Base-by-base conservation (phyloP, 2,113 vertebrate species). In the Galemys pyrenaicus region DNA sequence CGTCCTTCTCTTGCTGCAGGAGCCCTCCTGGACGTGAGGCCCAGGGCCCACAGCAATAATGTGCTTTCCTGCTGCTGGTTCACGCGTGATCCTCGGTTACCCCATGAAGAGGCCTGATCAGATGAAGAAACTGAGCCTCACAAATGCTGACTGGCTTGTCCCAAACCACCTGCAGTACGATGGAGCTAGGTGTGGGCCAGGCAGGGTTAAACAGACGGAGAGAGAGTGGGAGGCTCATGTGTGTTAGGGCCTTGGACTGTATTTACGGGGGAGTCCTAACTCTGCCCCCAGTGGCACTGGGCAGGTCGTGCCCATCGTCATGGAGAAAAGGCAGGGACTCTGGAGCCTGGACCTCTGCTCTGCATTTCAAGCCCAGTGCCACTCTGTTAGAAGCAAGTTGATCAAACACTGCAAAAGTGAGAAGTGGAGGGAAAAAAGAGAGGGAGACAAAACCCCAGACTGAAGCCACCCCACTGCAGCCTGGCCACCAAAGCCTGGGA, bases 401-500 rank as follows among this genome's bases (percentile, higher is more conserved):
- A 67, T 93, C 94, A 95, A 94, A 94, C 80, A 96, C 97, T 95
- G 94, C 96, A 96, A 84, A 87, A 54, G 87, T 85, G 56, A 78
- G 91, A 95, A 75, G 71, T 68, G 67, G 54, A n/a, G 35, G 44
- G n/a, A 32, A 37, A 9, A 56, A 49, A 20, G 17, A 13, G 4
- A 24, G 5, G 26, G 20, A 44, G 20, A 10, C 11, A 67, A 68
- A 70, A 26, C 62, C 12, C 19, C n/a, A 92, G 65, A n/a, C 13
- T 12, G 58, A 85, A 75, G 41, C 30, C 13, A 75, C n/a, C 12
- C 37, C 41, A 71, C 39, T 39, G 74, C 46, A 32, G 54, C 32
- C 70, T 74, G 65, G 84, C 39, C 7, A 9, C 67, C 26, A 28
- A n/a, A 70, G 41, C 67, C 39, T 3, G 6, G 58, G 22, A 78